Base-by-base conservation (phyloP, 1,140 invertebrate genomes). In the Drosophila orosa region DNA sequence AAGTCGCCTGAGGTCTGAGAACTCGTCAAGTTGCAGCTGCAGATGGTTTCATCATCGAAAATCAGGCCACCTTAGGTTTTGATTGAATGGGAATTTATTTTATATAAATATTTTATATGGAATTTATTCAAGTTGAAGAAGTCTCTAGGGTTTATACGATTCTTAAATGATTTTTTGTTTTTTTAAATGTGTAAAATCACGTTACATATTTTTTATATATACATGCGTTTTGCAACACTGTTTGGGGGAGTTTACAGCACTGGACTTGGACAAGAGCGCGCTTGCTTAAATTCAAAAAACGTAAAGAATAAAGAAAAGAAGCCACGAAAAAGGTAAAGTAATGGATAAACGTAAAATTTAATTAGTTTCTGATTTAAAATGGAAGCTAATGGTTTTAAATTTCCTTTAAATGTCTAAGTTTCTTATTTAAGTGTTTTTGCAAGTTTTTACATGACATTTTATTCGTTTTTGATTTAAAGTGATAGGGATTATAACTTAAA, bases 221-320 rank as follows among this genome's bases (percentile, higher is more conserved):
- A 6, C 2, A 10, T 0, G n/a, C 4, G 13, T 6, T 4, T 24
- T 35, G 29, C 50, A 35, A n/a, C 50, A 22, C 50, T 22, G 13
- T 24, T 59, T 31, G 27, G 12, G 5, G 13, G 12, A 29, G 5
- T 35, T 17, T 39, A 12, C 31, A 66, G 6, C 63, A 66, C 63
- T 66, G 19, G 27, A 19, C 13, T 4, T 13, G n/a, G 25, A 0
- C 17, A 8, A 31, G 3, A 9, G 48, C 29, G 29, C 48, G 17
- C 29, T 10, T 3, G 0, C 0, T 29, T 5, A 19, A 9, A 33
- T 52, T 33, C 3, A 33, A 52, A 15, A 22, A 35, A n/a, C 3
- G 10, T 1, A 8, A 13, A 0, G 25, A 15, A n/a, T 8, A 2
- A 9, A 6, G 15, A 25, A 45, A 29, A n/a, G 0, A 17, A 19